A percentile compares a stretch with the other conserved stretches of the same genome.
Conservation (phyloP, 1,140 invertebrate species). For the Branchinecta lindahli region DNA sequence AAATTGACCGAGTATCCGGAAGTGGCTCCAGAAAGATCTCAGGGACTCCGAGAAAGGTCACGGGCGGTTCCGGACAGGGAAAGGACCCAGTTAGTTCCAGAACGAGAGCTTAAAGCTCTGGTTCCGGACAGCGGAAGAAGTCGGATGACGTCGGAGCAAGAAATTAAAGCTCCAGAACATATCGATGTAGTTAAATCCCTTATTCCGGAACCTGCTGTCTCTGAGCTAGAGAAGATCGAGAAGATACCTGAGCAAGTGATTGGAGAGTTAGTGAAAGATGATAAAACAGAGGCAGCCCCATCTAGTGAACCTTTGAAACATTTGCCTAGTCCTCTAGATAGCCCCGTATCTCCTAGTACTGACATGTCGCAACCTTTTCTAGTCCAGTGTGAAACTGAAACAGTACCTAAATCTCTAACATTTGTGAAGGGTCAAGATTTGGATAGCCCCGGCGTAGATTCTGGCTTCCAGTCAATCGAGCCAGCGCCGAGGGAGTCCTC, state of each 20-base stretch:
- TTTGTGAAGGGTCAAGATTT: background rate
- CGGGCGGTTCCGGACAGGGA: background rate
- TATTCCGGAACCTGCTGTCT: background rate
- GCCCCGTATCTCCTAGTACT: too few relatives aligned
- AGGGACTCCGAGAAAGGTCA: background rate
- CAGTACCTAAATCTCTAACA: background rate
- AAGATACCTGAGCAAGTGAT: too few relatives aligned
- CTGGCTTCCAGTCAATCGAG: slow-evolving; percentile 13
- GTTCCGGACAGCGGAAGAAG: too few relatives aligned
- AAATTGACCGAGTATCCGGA: background rate
- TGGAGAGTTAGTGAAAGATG: background rate
- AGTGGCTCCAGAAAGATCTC: too few relatives aligned
- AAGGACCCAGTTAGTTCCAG: background rate
- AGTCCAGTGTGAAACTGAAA: background rate
- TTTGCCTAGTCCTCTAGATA: too few relatives aligned
- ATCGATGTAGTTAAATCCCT: background rate
- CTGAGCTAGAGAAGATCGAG: background rate
- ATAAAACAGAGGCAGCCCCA: background rate
- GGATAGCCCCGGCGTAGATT: background rate
- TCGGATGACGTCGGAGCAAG: background rate
- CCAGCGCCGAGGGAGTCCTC: slow-evolving; percentile 21
- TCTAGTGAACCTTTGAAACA: background rate
- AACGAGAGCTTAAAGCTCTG: background rate
- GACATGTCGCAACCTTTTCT: too few relatives aligned
- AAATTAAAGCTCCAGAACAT: background rate